phyloP scores from a whole-genome alignment of 2,888 invertebrate species.

The Troides aeacus region DNA sequence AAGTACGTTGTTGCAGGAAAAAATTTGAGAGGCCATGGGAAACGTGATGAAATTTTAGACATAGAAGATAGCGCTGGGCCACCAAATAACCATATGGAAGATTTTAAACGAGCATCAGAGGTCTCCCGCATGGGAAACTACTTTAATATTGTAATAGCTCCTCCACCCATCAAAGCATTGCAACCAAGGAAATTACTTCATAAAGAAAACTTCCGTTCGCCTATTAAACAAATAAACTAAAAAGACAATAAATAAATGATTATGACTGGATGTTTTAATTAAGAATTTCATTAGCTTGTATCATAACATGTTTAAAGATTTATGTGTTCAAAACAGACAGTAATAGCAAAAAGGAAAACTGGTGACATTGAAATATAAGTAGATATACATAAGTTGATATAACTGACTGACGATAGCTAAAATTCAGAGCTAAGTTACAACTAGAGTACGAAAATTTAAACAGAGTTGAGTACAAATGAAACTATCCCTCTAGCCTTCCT shows the following conservation, averaged over 20 bases:
- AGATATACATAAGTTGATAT: neutral
- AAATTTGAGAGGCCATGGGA: constrained; percentile 43
- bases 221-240: constrained; percentile 45
- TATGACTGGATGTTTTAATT: neutral
- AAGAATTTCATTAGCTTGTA: neutral
- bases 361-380: neutral
- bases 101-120: constrained; percentile 55
- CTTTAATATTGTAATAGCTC: constrained; percentile 74
- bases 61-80: constrained; percentile 44
- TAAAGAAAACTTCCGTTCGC: constrained; percentile 45
- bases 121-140: constrained; percentile 73
- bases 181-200: constrained; percentile 64
- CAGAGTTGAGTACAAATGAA: neutral
- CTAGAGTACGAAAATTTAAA: too few species aligned
- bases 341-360: neutral
- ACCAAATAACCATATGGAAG: constrained; percentile 46
- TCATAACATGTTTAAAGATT: neutral
- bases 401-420: too few species aligned
- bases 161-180: constrained; percentile 68
- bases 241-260: neutral
- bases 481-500: neutral
- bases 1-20: constrained; percentile 40
- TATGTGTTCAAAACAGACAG: neutral
- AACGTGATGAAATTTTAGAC: constrained; percentile 48
- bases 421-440: too few species aligned